Base-by-base conservation (phyloP, 2,888 invertebrate species). In the Autographa gamma region DNA sequence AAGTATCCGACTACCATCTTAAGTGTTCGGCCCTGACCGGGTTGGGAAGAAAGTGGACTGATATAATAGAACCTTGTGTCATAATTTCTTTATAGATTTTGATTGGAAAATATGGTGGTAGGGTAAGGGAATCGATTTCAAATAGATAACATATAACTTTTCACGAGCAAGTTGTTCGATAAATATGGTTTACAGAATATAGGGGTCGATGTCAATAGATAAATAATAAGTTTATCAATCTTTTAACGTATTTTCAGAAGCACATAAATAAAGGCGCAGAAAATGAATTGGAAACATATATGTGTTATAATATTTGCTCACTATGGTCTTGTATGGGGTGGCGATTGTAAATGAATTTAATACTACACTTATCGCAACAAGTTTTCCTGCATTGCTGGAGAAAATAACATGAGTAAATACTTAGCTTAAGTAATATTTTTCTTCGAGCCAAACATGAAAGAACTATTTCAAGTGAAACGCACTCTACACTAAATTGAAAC, bases 11-110 rank as follows among this genome's bases (percentile, higher is more conserved):
- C 48, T 66, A 62, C 68, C 61, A 56, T 61, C 67, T 64, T 66
- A 63, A 76, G 60, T 59, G 63, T 9, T 61, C 61, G 54, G 52
- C 80, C 62, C 31, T 60, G 70, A 41, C 25, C 6, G 43, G 48
- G 41, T 60, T 59, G 43, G n/a, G 58, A 63, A 60, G 54, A 63
- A 71, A 54, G 64, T 65, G 56, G 71, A 61, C 41, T 43, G 6
- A 32, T 13, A 48, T 64, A 64, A 59, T 64, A 43, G 60, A 70
- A 78, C 14, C 9, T 43, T n/a, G 0, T 9, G 38, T 19, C 32
- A 54, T 19, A 19, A 18, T 54, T 14, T 11, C 8, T 52, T 18
- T 52, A 52, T 54, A 18, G 54, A 38, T 9, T 38, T 38, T 38
- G 1, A 38, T 38, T 9, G 34, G 34, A 8, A 38, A 38, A 38